Conservation (phyloP, 2,797 vertebrate genomes). For the Cottoperca gobio region DNA sequence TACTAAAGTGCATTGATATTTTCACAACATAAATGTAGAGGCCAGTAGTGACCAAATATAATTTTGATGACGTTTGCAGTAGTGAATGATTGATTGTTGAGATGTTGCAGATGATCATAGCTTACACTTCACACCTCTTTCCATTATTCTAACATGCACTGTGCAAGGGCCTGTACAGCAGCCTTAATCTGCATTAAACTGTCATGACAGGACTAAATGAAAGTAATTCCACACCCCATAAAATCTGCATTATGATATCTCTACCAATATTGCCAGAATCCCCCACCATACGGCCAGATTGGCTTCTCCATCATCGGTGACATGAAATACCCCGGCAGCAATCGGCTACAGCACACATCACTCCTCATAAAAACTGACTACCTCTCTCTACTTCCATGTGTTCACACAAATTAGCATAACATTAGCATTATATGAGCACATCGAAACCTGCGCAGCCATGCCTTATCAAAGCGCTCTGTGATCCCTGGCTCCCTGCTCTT, state of each 20-base stretch:
- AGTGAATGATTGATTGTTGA: neutral
- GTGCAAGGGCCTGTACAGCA: neutral
- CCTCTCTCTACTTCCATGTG: slow-evolving; percentile 65
- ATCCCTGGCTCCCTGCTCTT: slow-evolving; percentile 70
- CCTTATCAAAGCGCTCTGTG: slow-evolving; percentile 79
- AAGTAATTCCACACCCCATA: slow-evolving; percentile 66
- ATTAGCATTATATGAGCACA: slow-evolving; percentile 79
- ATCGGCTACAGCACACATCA: slow-evolving; percentile 60
- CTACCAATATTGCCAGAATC: slow-evolving; percentile 42
- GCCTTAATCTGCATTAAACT: slow-evolving; percentile 61
- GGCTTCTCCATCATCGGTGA: slow-evolving; percentile 76
- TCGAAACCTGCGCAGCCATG: slow-evolving; percentile 60
- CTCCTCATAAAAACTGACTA: slow-evolving; percentile 80
- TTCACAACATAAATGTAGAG: neutral
- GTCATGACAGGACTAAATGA: slow-evolving; percentile 62
- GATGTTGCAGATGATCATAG: neutral
- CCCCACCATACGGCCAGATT: slow-evolving; percentile 55
- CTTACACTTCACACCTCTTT: neutral
- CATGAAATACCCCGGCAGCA: slow-evolving; percentile 69
- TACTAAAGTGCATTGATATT: neutral
- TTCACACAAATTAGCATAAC: slow-evolving; percentile 80
- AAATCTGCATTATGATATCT: slow-evolving; percentile 54
- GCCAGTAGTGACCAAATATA: neutral
- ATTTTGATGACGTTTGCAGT: neutral
- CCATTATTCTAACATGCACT: slow-evolving; percentile 26